phyloP scores from a whole-genome alignment of 1,140 invertebrate genomes.

The Prorops nasuta region DNA sequence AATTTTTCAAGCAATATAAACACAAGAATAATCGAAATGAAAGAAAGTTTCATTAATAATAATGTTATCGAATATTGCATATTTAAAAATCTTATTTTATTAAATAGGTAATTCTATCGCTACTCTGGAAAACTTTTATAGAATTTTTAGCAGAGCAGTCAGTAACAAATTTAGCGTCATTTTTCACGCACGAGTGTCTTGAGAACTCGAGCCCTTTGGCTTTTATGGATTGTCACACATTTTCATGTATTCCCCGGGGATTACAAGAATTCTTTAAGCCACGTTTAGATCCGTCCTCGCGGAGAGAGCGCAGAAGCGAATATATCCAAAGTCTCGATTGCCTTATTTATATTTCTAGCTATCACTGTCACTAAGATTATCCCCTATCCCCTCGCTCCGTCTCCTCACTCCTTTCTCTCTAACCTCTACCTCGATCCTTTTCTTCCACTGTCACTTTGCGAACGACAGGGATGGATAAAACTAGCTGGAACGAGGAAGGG shows the following conservation, averaged over 20 bases:
- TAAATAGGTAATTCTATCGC: no score
- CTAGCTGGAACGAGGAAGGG: conserved; percentile 21
- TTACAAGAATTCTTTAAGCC: conserved; percentile 36
- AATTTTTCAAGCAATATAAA: no score
- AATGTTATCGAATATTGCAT: no score
- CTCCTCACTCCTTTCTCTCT: background rate
- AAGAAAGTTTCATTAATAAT: no score
- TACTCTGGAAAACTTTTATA: no score
- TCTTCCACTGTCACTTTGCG: conserved; percentile 3
- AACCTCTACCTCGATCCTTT: conserved; percentile 1
- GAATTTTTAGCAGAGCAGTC: background rate
- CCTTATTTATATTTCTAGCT: conserved; percentile 51
- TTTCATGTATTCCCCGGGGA: conserved; percentile 27
- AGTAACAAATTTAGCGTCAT: conserved; percentile 37
- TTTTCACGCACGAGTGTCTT: conserved; percentile 37
- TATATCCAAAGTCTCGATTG: no score
- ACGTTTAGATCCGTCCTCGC: conserved; percentile 26
- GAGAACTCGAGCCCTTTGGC: conserved; percentile 20
- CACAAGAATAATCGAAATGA: no score
- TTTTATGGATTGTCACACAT: conserved; percentile 18
- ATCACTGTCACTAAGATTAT: conserved; percentile 35
- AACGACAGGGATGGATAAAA: no score
- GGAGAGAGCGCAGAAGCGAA: conserved; percentile 12
- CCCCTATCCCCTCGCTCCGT: conserved; percentile 3
- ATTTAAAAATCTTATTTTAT: no score